These are phyloP conservation scores for Formicarius rufipectus DNA, from an alignment of 2,113 vertebrate species.

Conservation along the genomic window DNA sequence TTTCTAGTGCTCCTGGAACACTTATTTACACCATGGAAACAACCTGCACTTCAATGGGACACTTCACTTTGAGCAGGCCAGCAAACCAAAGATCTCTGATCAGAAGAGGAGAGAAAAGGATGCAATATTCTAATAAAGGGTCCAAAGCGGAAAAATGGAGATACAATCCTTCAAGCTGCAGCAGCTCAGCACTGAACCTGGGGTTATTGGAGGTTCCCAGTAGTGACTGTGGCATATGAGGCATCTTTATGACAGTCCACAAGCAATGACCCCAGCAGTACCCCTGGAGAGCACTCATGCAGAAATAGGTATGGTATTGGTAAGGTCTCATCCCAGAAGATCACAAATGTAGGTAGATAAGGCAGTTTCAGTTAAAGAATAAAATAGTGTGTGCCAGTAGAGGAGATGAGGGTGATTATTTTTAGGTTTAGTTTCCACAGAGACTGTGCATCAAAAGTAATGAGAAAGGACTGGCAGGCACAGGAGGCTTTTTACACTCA, in stretches of 20 bases:
- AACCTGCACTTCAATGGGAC: neutral
- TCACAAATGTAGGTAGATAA: neutral
- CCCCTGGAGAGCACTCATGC: neutral
- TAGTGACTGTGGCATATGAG: neutral
- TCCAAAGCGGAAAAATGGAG: neutral
- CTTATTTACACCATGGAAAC: neutral
- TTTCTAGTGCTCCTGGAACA: neutral
- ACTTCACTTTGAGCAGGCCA: neutral
- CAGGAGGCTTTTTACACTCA: neutral
- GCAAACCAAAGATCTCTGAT: neutral
- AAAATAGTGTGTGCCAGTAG: neutral
- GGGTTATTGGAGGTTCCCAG: neutral
- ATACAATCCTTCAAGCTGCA: neutral
- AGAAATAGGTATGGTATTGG: neutral
- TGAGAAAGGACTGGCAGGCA: slow-evolving; percentile 3
- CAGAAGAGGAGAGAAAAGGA: neutral
- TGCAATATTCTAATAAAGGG: neutral
- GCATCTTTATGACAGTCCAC: accelerated
- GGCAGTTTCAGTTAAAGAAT: neutral
- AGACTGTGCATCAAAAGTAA: slow-evolving; percentile 44
- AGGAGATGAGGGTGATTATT: slow-evolving; percentile 43
- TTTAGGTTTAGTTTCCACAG: slow-evolving; percentile 62
- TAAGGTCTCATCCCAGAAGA: neutral
- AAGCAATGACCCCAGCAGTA: neutral
- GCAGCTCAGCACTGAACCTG: neutral